Conservation (phyloP, 2,888 invertebrate genomes). For the Neria commutata region DNA sequence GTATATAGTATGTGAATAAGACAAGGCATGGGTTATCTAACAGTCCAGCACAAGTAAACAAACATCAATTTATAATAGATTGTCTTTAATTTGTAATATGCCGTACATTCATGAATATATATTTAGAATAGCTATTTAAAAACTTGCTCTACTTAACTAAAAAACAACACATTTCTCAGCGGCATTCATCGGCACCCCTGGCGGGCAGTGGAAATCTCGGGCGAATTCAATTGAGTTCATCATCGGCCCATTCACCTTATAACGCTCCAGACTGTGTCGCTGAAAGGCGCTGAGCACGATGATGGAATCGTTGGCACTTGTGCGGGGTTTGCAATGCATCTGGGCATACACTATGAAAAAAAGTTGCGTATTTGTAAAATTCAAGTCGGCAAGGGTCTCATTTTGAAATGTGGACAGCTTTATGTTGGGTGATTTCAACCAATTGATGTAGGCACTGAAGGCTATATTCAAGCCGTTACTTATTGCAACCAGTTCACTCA, state of each 20-base stretch:
- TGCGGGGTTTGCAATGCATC: slow-evolving; percentile 37
- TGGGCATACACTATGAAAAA: slow-evolving; percentile 56
- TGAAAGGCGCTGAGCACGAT: slow-evolving; percentile 17
- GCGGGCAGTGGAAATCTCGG: slow-evolving; percentile 48
- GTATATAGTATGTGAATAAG: too few relatives aligned
- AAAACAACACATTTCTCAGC: slow-evolving; percentile 52
- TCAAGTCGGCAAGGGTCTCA: slow-evolving; percentile 51
- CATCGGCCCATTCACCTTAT: slow-evolving; percentile 51
- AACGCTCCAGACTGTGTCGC: slow-evolving; percentile 41
- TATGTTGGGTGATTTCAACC: slow-evolving; percentile 50
- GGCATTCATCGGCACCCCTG: slow-evolving; percentile 53
- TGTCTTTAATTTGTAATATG: too few relatives aligned
- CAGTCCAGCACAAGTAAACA: slow-evolving; percentile 37
- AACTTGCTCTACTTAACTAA: slow-evolving; percentile 25
- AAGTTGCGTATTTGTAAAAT: slow-evolving; percentile 55
- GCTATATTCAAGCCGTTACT: slow-evolving; percentile 51
- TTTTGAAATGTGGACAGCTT: slow-evolving; percentile 42
- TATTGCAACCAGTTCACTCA: slow-evolving; percentile 38
- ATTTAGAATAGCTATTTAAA: too few relatives aligned
- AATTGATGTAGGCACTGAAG: slow-evolving; percentile 52
- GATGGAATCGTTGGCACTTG: not conserved
- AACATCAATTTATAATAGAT: too few relatives aligned
- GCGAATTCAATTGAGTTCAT: slow-evolving; percentile 50
- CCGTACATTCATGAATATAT: not conserved
- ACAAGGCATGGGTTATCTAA: slow-evolving; percentile 38